phyloP scores from a whole-genome alignment of 2,113 vertebrate genomes.

The Eira barbara region DNA sequence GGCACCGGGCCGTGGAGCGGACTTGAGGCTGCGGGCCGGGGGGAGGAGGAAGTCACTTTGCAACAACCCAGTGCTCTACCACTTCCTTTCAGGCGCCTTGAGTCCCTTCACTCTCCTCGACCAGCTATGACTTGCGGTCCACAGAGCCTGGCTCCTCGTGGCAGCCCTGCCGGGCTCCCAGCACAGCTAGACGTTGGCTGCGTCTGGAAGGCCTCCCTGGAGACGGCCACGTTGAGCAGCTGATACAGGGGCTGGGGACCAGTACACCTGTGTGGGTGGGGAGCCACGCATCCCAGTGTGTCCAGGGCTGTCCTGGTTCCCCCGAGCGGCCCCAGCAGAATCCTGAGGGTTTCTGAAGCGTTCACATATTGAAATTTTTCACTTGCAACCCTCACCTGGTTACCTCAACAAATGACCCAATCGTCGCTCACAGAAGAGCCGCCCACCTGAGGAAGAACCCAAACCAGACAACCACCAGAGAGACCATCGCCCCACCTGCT shows the following conservation, averaged over 20 bases:
- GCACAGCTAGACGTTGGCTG: not conserved
- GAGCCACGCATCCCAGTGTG: not conserved
- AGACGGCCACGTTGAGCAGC: not conserved
- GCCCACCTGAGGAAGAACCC: not conserved
- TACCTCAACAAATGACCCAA: not conserved
- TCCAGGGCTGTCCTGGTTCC: not conserved
- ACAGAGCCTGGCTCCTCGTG: constrained; percentile 13
- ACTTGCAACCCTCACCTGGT: constrained; percentile 46
- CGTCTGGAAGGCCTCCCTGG: not conserved
- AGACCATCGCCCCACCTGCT: not conserved
- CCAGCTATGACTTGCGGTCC: constrained; percentile 52
- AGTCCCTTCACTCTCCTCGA: constrained; percentile 55
- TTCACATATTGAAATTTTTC: not conserved
- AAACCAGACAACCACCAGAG: not conserved
- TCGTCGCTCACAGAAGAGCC: not conserved
- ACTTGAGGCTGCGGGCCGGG: constrained; percentile 68
- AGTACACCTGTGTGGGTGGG: not conserved
- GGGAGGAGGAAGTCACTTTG: constrained; percentile 71
- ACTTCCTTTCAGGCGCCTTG: constrained; percentile 71
- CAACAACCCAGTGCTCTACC: constrained; percentile 60
- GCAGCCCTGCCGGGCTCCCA: not conserved
- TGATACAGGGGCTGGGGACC: not conserved
- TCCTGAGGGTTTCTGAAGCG: not conserved
- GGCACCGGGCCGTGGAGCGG: constrained; percentile 68
- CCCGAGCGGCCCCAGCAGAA: not conserved